These are phyloP conservation scores for Parasteatoda tepidariorum DNA, from an alignment of 1,140 invertebrate genomes.

Conservation along the genomic window DNA sequence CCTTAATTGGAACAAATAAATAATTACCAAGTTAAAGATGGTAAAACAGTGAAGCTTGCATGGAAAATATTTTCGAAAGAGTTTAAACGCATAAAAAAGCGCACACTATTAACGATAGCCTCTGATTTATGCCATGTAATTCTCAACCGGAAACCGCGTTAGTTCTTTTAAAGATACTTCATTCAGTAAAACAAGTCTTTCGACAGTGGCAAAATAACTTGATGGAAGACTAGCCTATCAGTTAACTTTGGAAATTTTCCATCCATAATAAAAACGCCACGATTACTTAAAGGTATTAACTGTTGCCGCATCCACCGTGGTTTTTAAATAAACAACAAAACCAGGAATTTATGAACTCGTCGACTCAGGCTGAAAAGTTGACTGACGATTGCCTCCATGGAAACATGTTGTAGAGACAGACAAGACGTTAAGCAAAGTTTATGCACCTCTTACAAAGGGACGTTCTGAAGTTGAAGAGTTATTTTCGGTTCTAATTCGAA, in stretches of 20 bases:
- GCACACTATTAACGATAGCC: no score
- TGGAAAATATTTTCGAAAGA: background rate
- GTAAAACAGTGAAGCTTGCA: background rate
- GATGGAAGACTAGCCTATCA: slow-evolving; percentile 38
- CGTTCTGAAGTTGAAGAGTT: slow-evolving; percentile 27
- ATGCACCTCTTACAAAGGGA: slow-evolving; percentile 50
- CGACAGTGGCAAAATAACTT: slow-evolving; percentile 50
- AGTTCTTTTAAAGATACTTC: slow-evolving; percentile 13
- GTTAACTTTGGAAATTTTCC: slow-evolving; percentile 47
- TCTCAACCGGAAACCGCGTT: slow-evolving; percentile 38
- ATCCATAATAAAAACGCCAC: slow-evolving; percentile 27
- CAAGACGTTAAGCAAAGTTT: slow-evolving; percentile 57
- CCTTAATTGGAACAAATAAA: no score
- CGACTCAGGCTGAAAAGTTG: slow-evolving; percentile 46
- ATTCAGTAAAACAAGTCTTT: background rate
- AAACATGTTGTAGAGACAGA: slow-evolving; percentile 27
- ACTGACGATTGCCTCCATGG: slow-evolving; percentile 40
- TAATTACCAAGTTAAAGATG: no score
- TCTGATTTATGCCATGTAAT: slow-evolving; percentile 27
- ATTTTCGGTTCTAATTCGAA: slow-evolving; percentile 30
- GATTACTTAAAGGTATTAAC: slow-evolving; percentile 52
- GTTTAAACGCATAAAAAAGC: no score
- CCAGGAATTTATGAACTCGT: slow-evolving; percentile 55
- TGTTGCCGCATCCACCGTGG: slow-evolving; percentile 4
- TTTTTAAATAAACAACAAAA: slow-evolving; percentile 54